Percentiles rank a stretch among this genome's conserved stretches.
Conservation (phyloP, 2,888 invertebrate genomes). For the Polyommatus icarus region DNA sequence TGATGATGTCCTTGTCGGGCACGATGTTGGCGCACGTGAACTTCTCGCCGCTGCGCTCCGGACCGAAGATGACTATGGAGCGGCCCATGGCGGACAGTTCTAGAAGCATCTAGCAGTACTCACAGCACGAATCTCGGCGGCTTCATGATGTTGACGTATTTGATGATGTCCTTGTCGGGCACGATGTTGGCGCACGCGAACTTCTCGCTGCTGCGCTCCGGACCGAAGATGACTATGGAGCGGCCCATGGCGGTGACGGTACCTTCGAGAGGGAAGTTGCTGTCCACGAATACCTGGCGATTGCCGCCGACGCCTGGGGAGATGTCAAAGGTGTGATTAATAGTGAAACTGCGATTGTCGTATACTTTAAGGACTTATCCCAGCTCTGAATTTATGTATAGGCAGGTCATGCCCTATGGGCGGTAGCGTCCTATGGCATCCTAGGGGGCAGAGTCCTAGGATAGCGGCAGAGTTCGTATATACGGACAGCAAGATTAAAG, state of each 20-base stretch:
- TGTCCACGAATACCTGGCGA: conserved; percentile 89
- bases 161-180: conserved; percentile 93
- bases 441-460: no score
- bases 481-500: no score
- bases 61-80: conserved; percentile 91
- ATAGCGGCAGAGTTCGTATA: no score
- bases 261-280: conserved; percentile 92
- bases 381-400: no score
- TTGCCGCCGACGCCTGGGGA: conserved; percentile 85
- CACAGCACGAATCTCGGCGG: conserved; percentile 94
- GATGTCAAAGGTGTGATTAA: background rate
- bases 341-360: no score
- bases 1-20: conserved; percentile 93
- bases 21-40: conserved; percentile 96
- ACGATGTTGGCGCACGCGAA: conserved; percentile 96
- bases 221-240: conserved; percentile 91
- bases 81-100: conserved; percentile 85
- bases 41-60: conserved; percentile 84
- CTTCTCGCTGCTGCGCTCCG: conserved; percentile 84
- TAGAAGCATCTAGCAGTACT: conserved; percentile 55
- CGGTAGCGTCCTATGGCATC: no score
- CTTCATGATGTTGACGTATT: conserved; percentile 92
- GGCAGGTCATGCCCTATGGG: no score
- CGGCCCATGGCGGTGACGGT: conserved; percentile 88
- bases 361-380: no score